phyloP scores from a whole-genome alignment of 2,888 invertebrate genomes.

The Lamproptera curius region DNA sequence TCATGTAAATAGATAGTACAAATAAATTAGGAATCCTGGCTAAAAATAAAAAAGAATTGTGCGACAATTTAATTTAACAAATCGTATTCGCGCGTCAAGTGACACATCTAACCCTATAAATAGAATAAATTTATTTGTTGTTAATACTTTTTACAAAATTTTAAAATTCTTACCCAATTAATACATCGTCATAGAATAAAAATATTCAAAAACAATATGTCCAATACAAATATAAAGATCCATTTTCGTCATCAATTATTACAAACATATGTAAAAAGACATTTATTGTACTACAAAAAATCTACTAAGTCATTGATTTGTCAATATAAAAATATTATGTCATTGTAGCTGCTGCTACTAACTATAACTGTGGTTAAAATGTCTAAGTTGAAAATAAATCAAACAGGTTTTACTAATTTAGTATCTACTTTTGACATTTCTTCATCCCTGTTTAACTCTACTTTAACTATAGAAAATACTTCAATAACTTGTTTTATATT shows the following conservation, averaged over 20 bases:
- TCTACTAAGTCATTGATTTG: background rate
- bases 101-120: conserved; percentile 8
- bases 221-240: conserved; percentile 1
- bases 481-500: conserved; percentile 53
- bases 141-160: conserved; percentile 9
- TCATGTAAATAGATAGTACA: too few species aligned
- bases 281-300: background rate
- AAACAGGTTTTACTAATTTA: conserved; percentile 53
- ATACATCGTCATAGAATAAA: conserved; percentile 9
- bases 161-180: conserved; percentile 2
- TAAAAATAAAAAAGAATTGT: conserved; percentile 19
- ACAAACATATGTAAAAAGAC: background rate
- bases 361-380: conserved; percentile 1
- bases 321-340: background rate
- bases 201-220: conserved; percentile 10
- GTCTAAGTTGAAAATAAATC: conserved; percentile 14
- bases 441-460: conserved; percentile 59
- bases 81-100: conserved; percentile 4
- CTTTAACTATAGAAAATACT: conserved; percentile 59
- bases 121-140: conserved; percentile 41
- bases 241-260: background rate
- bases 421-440: conserved; percentile 65
- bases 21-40: conserved; percentile 10
- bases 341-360: conserved; percentile 1
- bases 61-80: conserved; percentile 24